These are phyloP conservation scores for Thripadectes ignobilis DNA, from an alignment of 2,797 vertebrate genomes.

Conservation along the genomic window DNA sequence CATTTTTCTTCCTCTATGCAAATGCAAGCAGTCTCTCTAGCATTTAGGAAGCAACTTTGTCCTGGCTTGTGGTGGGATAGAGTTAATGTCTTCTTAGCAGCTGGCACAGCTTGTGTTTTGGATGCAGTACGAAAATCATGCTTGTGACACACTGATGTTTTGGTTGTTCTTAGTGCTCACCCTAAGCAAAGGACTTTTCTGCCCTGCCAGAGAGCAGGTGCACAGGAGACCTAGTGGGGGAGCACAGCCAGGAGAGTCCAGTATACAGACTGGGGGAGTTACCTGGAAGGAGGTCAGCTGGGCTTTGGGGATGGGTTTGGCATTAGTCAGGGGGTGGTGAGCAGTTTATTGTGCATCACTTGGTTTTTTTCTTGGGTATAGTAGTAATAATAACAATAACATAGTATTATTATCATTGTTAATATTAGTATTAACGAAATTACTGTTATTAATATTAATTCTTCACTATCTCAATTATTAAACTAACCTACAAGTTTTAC, in stretches of 20 bases:
- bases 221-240: not conserved
- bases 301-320: not conserved
- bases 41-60: not conserved
- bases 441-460: not conserved
- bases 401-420: too few relatives aligned
- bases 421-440: too few relatives aligned
- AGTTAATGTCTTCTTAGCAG: not conserved
- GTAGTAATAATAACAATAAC: not conserved
- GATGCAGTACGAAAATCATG: not conserved
- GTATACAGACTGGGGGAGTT: not conserved
- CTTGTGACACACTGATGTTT: not conserved
- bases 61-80: not conserved
- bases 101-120: not conserved
- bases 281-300: not conserved
- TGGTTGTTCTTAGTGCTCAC: not conserved
- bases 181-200: not conserved
- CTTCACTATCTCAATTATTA: not conserved
- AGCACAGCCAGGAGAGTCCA: not conserved
- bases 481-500: not conserved
- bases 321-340: accelerated
- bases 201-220: not conserved
- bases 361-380: not conserved
- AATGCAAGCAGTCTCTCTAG: not conserved
- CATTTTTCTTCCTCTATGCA: not conserved
- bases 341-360: not conserved